Evolutionary conservation across 2,113 vertebrate species (phyloP).

Genomic region (Megaleporinus macrocephalus): DNA sequence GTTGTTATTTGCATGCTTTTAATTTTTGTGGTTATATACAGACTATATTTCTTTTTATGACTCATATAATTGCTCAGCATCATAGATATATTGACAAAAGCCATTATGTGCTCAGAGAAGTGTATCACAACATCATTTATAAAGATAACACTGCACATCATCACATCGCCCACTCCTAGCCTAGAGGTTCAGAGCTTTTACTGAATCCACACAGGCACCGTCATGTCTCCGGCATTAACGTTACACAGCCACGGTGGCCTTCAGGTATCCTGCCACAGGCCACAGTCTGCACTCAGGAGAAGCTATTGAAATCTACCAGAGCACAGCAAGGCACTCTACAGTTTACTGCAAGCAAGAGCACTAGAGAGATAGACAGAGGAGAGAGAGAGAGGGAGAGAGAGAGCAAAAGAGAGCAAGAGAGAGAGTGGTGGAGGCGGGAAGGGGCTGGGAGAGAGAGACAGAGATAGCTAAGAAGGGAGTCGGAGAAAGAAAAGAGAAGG

Average conservation of each 20-base stretch:
- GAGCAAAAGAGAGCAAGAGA: background rate
- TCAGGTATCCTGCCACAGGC: background rate
- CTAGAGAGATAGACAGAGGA: background rate
- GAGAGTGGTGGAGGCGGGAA: too few relatives aligned
- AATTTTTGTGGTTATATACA: too few relatives aligned
- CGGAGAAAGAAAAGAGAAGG: background rate
- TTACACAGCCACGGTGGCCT: background rate
- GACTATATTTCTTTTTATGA: too few relatives aligned
- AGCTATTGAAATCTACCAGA: background rate
- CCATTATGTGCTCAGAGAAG: background rate
- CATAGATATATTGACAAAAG: too few relatives aligned
- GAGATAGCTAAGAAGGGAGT: background rate
- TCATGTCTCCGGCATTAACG: background rate
- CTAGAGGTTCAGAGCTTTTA: background rate
- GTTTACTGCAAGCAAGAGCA: constrained; percentile 7
- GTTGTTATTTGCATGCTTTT: too few relatives aligned
- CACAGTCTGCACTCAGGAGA: background rate
- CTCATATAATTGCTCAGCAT: too few relatives aligned
- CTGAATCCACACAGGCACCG: background rate
- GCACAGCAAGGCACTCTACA: background rate
- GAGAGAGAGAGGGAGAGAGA: background rate
- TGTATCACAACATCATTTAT: background rate
- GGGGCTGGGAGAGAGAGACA: background rate
- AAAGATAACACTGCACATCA: background rate
- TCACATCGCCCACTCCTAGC: background rate